Conservation (phyloP, 2,888 invertebrate genomes). For the Leptinotarsa peninsularis region DNA sequence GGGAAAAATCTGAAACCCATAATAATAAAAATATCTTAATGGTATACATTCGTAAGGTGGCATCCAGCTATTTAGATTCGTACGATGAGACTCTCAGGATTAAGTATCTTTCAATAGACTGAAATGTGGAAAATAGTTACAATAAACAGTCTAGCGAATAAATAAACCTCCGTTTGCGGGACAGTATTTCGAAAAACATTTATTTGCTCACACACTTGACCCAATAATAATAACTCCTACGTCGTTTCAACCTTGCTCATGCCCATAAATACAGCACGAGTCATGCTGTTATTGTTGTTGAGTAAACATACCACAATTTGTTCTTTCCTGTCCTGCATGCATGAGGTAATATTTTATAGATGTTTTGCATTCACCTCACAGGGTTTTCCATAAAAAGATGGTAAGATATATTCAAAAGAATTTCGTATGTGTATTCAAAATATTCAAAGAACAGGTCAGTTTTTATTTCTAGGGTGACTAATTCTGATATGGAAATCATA, state of each 20-base stretch:
- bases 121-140: slow-evolving; percentile 2
- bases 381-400: neutral
- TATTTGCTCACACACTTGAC: slow-evolving; percentile 34
- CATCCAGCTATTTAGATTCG: slow-evolving; percentile 10
- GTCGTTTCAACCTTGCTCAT: slow-evolving; percentile 35
- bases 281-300: slow-evolving; percentile 35
- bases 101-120: neutral
- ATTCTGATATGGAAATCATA: no score
- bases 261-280: slow-evolving; percentile 36
- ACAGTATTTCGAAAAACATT: slow-evolving; percentile 28
- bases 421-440: no score
- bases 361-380: neutral
- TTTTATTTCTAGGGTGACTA: no score
- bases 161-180: slow-evolving; percentile 1
- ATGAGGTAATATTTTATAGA: slow-evolving; percentile 4
- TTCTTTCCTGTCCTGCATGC: slow-evolving; percentile 16
- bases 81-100: neutral
- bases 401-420: no score
- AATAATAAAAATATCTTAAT: slow-evolving; percentile 6
- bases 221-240: slow-evolving; percentile 37
- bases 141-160: slow-evolving; percentile 13
- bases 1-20: neutral
- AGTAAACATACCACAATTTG: slow-evolving; percentile 22
- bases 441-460: no score
- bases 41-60: slow-evolving; percentile 7